phyloP scores from a whole-genome alignment of 2,797 vertebrate species.

The Cygnus olor region DNA sequence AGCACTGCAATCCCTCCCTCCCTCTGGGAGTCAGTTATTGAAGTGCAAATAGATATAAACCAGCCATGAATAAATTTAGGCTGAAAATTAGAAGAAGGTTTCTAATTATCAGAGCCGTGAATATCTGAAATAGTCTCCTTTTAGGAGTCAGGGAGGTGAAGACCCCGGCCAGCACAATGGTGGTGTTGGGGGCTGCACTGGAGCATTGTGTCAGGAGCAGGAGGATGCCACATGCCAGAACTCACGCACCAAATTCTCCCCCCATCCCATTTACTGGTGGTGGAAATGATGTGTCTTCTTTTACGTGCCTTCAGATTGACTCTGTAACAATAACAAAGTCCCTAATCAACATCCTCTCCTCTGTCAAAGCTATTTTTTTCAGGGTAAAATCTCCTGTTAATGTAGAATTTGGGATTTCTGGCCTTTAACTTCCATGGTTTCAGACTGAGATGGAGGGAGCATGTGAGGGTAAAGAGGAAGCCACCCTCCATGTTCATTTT shows the following conservation, averaged over 20 bases:
- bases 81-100: conserved; percentile 40
- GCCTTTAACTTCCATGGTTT: background rate
- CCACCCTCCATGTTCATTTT: background rate
- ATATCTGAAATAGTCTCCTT: background rate
- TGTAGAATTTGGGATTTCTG: too few relatives aligned
- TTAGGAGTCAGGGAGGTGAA: background rate
- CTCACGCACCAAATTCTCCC: background rate
- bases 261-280: background rate
- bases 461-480: background rate
- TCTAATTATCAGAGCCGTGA: conserved; percentile 40
- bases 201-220: background rate
- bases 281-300: background rate
- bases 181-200: background rate
- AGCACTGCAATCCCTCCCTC: background rate
- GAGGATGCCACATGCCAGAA: background rate
- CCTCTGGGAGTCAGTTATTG: conserved; percentile 31
- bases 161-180: background rate
- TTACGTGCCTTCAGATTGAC: background rate
- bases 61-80: conserved; percentile 57
- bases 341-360: fast-evolving
- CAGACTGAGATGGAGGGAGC: background rate
- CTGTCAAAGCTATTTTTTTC: background rate
- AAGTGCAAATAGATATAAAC: conserved; percentile 47
- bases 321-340: background rate
- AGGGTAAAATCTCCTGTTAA: background rate